A percentile compares a stretch with the other conserved stretches of the same genome.
Evolutionary conservation across 2,888 invertebrate genomes (phyloP).

Genomic region (Pristionchus mayeri): DNA sequence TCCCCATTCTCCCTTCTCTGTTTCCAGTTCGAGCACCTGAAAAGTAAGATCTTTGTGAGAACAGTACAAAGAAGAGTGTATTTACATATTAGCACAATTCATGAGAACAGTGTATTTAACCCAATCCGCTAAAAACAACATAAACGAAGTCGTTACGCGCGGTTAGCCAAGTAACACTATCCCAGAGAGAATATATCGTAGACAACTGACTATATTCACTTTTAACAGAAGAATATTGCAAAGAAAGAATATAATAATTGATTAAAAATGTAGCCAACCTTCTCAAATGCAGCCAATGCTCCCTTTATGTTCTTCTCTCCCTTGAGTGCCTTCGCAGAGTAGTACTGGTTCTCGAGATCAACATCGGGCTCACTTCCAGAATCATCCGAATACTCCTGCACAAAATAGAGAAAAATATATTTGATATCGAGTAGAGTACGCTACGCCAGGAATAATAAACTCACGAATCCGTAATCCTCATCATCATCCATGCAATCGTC

Average conservation of each 20-base stretch:
- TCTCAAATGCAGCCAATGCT: slow-evolving; percentile 89
- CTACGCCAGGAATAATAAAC: too few relatives aligned
- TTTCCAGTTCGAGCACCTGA: slow-evolving; percentile 92
- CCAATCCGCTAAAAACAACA: too few relatives aligned
- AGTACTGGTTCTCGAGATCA: slow-evolving; percentile 99
- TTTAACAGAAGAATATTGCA: too few relatives aligned
- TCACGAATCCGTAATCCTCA: slow-evolving; percentile 75
- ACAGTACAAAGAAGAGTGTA: too few relatives aligned
- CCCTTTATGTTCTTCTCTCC: slow-evolving; percentile 91
- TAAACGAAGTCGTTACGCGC: too few relatives aligned
- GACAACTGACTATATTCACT: too few relatives aligned
- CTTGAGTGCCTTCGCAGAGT: slow-evolving; percentile 97
- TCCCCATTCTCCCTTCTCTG: slow-evolving; percentile 99
- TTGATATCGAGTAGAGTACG: background rate
- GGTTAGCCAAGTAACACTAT: too few relatives aligned
- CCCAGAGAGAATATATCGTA: too few relatives aligned
- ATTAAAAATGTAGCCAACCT: slow-evolving; percentile 74
- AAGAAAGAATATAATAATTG: too few relatives aligned
- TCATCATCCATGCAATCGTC: slow-evolving; percentile 75
- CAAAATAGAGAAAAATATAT: background rate
- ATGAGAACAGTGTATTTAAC: too few relatives aligned
- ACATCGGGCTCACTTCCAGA: slow-evolving; percentile 99
- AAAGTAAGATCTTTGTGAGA: too few relatives aligned
- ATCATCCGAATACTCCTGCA: slow-evolving; percentile 94
- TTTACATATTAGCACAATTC: too few relatives aligned